Conservation (phyloP, 2,113 vertebrate genomes). For the Phaetusa simplex region DNA sequence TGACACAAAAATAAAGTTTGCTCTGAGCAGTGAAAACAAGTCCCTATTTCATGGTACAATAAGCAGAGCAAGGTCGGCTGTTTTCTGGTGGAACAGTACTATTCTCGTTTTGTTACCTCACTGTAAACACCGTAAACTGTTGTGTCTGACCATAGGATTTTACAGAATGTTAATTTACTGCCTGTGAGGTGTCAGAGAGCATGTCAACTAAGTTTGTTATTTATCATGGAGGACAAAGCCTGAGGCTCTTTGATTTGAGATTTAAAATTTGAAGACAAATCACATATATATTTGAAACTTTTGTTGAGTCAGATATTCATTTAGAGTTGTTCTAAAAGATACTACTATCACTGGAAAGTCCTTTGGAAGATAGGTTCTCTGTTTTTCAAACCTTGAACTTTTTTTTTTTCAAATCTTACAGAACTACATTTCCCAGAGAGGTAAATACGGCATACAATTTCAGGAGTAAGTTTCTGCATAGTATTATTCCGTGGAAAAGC, state of each 20-base stretch:
- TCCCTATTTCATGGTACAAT: background rate
- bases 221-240: background rate
- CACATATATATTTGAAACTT: background rate
- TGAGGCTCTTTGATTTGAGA: background rate
- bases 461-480: background rate
- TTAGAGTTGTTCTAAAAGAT: background rate
- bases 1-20: background rate
- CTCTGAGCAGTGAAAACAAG: background rate
- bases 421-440: background rate
- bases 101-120: background rate
- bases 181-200: background rate
- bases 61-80: background rate
- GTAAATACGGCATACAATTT: background rate
- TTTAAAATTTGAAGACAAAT: background rate
- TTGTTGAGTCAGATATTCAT: background rate
- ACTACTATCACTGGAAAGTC: background rate
- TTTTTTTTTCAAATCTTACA: background rate
- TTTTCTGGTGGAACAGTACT: background rate
- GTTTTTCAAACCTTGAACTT: background rate
- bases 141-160: background rate
- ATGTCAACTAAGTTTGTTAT: background rate
- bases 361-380: background rate
- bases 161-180: background rate
- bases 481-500: background rate
- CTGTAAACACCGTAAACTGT: background rate